Base-by-base conservation (phyloP, 2,888 invertebrate genomes). In the Caenorhabditis afra region DNA sequence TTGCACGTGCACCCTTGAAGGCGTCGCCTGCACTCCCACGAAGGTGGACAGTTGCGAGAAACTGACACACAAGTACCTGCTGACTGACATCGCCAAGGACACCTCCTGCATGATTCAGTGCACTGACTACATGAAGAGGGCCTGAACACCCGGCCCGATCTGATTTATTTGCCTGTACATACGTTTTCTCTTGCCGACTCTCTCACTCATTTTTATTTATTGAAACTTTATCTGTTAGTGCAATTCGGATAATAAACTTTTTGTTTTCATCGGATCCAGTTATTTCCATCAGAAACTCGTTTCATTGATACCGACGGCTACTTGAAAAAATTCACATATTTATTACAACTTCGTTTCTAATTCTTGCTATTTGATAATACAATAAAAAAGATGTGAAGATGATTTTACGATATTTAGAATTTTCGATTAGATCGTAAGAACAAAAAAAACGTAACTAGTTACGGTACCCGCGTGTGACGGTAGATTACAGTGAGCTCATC, bases 31-130 rank as follows among this genome's bases (percentile, higher is more conserved):
- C 76, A 86, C 89, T 59, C 87, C 90, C 4, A 82, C 85, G 3
- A 81, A 83, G 58, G 85, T 90, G 37, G 77, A 81, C 39, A 86
- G 83, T 57, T 90, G 90, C 64, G 85, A 88, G 57, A 87, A 88
- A 58, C 78, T 90, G 45, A 81, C 88, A 8, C 86, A 88, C 59
- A 88, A 88, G 66, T 89, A 86, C 73, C 81, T 87, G 16, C 58
- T 87, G 57, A 79, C 84, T 35, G 89, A 89, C 45, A 85, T 90
- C 44, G 81, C 85, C 1, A 85, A 85, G 83, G 90, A 90, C 77
- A 85, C 88, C 37, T 85, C 88, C 5, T 90, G 90, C 74, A 86
- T 90, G 74, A 87, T 90, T 41, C 89, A 89, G 66, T 90, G 90
- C 77, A 84, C 88, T 10, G 87, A 86, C 57, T 68, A 85, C 65